phyloP scores from a whole-genome alignment of 2,797 vertebrate species.

The Selene dorsalis region DNA sequence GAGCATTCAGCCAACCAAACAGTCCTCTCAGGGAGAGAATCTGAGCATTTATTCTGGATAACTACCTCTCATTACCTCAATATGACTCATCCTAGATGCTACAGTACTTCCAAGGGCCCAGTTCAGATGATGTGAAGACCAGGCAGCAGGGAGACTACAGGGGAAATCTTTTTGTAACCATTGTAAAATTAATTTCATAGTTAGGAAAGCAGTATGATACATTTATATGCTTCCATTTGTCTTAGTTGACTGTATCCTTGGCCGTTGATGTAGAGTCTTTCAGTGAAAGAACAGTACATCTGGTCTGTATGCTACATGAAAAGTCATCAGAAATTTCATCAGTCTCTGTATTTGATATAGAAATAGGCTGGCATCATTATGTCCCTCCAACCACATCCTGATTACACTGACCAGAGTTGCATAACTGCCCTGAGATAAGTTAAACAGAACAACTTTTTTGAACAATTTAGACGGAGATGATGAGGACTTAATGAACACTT shows the following conservation, averaged over 20 bases:
- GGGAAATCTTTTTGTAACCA: slow-evolving; percentile 18
- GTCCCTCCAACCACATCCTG: slow-evolving; percentile 62
- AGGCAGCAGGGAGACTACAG: slow-evolving; percentile 20
- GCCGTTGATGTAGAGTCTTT: background rate
- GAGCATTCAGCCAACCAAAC: slow-evolving; percentile 64
- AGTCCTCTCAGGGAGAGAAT: slow-evolving; percentile 63
- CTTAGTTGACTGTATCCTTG: background rate
- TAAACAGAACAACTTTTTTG: slow-evolving; percentile 46
- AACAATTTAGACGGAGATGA: slow-evolving; percentile 38
- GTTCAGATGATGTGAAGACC: slow-evolving; percentile 57
- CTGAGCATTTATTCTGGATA: slow-evolving; percentile 72
- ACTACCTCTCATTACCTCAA: slow-evolving; percentile 75
- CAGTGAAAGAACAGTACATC: background rate
- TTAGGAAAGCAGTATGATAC: slow-evolving; percentile 27
- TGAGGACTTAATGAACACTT: slow-evolving; percentile 44
- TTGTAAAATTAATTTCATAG: slow-evolving; percentile 26
- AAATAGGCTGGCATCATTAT: slow-evolving; percentile 32
- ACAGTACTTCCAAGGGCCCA: slow-evolving; percentile 41
- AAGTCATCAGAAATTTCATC: slow-evolving; percentile 20
- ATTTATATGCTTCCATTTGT: slow-evolving; percentile 9
- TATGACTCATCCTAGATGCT: slow-evolving; percentile 78
- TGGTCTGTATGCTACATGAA: slow-evolving; percentile 26
- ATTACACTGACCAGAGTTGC: slow-evolving; percentile 46
- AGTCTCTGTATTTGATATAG: slow-evolving; percentile 32
- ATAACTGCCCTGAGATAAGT: slow-evolving; percentile 47